These are phyloP conservation scores for Dryas iulia DNA, from an alignment of 1,140 invertebrate genomes.

Conservation along the genomic window DNA sequence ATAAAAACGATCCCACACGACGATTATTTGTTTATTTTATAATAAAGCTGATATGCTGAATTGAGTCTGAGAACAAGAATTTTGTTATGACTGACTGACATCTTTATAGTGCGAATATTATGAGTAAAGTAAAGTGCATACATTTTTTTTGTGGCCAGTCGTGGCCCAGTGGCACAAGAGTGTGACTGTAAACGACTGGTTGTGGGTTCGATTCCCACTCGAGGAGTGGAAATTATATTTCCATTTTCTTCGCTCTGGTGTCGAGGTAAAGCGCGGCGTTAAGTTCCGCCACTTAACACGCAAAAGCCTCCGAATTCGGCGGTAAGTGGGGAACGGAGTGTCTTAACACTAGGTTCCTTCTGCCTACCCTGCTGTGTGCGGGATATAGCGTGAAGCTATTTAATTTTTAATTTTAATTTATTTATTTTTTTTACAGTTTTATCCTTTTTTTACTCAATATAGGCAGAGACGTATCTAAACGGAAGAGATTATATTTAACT, in stretches of 20 bases:
- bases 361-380: background rate
- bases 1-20: slow-evolving; percentile 2
- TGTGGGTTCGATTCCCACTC: background rate
- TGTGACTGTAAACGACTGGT: background rate
- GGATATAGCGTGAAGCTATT: background rate
- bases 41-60: background rate
- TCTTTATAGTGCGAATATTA: background rate
- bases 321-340: background rate
- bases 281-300: background rate
- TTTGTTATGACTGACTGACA: background rate
- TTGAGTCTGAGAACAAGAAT: background rate
- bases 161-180: no score
- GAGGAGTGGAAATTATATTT: background rate
- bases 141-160: background rate
- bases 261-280: background rate
- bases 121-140: background rate
- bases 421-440: no score
- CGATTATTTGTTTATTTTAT: background rate
- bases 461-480: no score
- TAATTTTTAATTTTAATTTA: no score
- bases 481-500: no score
- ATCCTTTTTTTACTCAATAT: no score
- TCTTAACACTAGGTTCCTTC: background rate
- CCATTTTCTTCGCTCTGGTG: no score
- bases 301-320: background rate